Conservation (phyloP, 1,140 invertebrate species). For the Drosophila sechellia region DNA sequence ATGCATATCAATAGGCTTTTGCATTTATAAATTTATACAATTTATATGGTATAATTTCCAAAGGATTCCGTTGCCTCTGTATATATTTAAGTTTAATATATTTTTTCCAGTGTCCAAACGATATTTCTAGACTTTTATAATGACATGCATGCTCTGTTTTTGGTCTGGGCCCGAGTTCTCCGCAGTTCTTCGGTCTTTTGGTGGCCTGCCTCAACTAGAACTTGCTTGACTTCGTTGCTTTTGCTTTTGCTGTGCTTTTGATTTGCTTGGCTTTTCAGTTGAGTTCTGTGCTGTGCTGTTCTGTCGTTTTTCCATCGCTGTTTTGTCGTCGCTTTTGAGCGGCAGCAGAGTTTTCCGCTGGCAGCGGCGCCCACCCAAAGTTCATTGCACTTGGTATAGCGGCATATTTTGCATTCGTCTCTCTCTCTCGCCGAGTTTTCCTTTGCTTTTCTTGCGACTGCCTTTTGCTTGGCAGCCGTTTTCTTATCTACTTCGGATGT, state of each 20-base stretch:
- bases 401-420: constrained; percentile 77
- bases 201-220: constrained; percentile 77
- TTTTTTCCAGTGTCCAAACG: constrained; percentile 20
- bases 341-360: constrained; percentile 20
- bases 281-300: constrained; percentile 4
- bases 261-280: constrained; percentile 5
- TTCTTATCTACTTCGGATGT: constrained; percentile 26
- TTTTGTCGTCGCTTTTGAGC: constrained; percentile 20
- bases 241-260: constrained; percentile 15
- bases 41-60: too few species aligned
- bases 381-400: constrained; percentile 79
- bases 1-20: too few species aligned
- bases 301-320: constrained; percentile 21
- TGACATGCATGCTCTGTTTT: constrained; percentile 40
- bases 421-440: constrained; percentile 19
- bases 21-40: too few species aligned
- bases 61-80: too few species aligned
- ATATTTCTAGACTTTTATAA: constrained; percentile 52
- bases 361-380: constrained; percentile 48
- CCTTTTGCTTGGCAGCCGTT: constrained; percentile 16
- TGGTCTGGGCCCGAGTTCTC: constrained; percentile 16
- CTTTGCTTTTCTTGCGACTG: constrained; percentile 24
- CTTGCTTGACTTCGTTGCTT: constrained; percentile 74
- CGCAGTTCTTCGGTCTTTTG: constrained; percentile 21
- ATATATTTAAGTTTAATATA: too few species aligned